These are phyloP conservation scores for Aulostomus chinensis DNA, from an alignment of 2,797 vertebrate species.

Conservation along the genomic window DNA sequence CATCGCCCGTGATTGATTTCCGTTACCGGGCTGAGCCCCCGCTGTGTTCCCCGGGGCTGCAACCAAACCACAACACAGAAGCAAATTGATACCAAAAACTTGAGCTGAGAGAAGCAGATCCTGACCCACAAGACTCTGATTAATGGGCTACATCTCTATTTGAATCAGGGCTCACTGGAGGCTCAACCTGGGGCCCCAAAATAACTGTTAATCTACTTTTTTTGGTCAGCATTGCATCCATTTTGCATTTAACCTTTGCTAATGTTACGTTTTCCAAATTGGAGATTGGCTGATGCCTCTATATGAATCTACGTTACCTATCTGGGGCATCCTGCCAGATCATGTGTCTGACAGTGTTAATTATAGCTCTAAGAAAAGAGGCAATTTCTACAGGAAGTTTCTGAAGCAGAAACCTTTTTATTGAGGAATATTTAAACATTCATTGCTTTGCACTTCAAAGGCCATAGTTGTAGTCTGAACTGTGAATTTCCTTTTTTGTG, in stretches of 20 bases:
- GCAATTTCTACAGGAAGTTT: constrained; percentile 22
- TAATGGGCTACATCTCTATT: constrained; percentile 39
- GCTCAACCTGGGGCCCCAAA: too few relatives aligned
- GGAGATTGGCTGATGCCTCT: background rate
- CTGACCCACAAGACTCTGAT: constrained; percentile 39
- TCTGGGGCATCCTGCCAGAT: constrained; percentile 24
- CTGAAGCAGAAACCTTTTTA: constrained; percentile 25
- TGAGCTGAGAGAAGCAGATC: constrained; percentile 11
- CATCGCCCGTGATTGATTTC: constrained; percentile 89
- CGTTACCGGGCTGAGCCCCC: constrained; percentile 68
- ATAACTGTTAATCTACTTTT: constrained; percentile 2
- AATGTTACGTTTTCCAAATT: constrained; percentile 1
- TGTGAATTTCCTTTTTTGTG: constrained; percentile 41
- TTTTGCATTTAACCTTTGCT: background rate
- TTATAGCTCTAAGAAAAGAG: constrained; percentile 31
- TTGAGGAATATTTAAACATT: constrained; percentile 39
- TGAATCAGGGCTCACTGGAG: constrained; percentile 13
- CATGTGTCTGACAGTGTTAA: constrained; percentile 29
- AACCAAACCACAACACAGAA: constrained; percentile 30
- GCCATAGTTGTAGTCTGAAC: constrained; percentile 25
- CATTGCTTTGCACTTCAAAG: constrained; percentile 57
- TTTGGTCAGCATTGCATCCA: background rate
- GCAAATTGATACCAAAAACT: constrained; percentile 41
- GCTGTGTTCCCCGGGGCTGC: constrained; percentile 88
- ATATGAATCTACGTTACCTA: constrained; percentile 21